A percentile compares a stretch with the other conserved stretches of the same genome.
Evolutionary conservation across 2,888 invertebrate species (phyloP).

Genomic region (Endomychus coccineus): DNA sequence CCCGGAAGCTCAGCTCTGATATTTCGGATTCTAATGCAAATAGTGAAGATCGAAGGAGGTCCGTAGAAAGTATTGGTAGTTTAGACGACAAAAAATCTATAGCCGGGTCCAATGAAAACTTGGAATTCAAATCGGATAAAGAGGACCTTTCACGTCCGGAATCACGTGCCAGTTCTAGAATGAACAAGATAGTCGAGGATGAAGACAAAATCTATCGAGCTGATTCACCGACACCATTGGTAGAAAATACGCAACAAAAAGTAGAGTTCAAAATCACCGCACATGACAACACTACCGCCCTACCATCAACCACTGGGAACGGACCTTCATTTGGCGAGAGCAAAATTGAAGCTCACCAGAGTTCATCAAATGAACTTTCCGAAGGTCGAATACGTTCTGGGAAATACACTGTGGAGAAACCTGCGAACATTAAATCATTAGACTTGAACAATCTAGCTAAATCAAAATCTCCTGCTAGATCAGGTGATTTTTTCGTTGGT

Average conservation of each 20-base stretch:
- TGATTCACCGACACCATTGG: too few species aligned
- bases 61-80: constrained; percentile 47
- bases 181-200: constrained; percentile 29
- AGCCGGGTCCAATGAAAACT: constrained; percentile 28
- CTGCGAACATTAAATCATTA: constrained; percentile 14
- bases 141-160: constrained; percentile 32
- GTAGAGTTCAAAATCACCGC: too few species aligned
- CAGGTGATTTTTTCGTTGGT: constrained; percentile 9
- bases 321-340: too few species aligned
- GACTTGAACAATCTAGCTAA: constrained; percentile 21
- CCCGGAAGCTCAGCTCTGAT: constrained; percentile 49
- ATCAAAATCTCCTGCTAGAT: constrained; percentile 20
- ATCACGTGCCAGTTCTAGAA: constrained; percentile 32
- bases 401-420: too few species aligned
- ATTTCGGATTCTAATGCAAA: constrained; percentile 26
- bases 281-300: too few species aligned
- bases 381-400: background rate
- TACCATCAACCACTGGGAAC: too few species aligned
- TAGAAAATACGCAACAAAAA: too few species aligned
- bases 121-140: constrained; percentile 26
- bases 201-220: constrained; percentile 33
- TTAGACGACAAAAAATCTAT: constrained; percentile 39
- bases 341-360: too few species aligned
- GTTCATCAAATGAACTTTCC: too few species aligned
- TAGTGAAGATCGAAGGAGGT: constrained; percentile 49